These are phyloP conservation scores for Parnassius apollo DNA, from an alignment of 2,888 invertebrate genomes.

Conservation along the genomic window DNA sequence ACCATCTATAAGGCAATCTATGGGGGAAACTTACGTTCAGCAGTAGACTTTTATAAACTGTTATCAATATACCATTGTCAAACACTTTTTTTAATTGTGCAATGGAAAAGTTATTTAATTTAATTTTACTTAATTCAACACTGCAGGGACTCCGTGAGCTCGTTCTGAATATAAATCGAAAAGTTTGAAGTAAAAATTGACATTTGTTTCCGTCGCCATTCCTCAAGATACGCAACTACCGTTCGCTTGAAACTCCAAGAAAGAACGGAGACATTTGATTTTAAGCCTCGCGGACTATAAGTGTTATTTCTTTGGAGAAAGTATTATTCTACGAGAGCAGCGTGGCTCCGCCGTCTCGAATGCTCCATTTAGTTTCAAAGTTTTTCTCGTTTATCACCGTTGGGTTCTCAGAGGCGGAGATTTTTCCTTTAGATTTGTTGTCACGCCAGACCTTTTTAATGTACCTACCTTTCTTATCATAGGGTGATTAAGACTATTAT, in stretches of 20 bases:
- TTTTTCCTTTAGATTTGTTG: constrained; percentile 82
- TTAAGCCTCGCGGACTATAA: constrained; percentile 80
- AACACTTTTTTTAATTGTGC: neutral
- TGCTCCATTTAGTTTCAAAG: constrained; percentile 81
- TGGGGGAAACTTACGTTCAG: no score
- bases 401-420: constrained; percentile 79
- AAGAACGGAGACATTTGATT: constrained; percentile 77
- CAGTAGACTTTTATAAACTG: no score
- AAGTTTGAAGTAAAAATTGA: constrained; percentile 46
- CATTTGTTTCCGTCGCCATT: constrained; percentile 59
- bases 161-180: constrained; percentile 33
- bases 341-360: constrained; percentile 77
- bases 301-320: constrained; percentile 79
- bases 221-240: constrained; percentile 56
- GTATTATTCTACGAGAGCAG: constrained; percentile 79
- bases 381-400: constrained; percentile 82
- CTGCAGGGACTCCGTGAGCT: constrained; percentile 4
- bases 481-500: constrained; percentile 69
- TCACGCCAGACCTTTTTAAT: constrained; percentile 82
- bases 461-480: constrained; percentile 79
- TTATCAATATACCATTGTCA: no score
- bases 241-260: constrained; percentile 59
- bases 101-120: constrained; percentile 2
- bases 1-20: no score
- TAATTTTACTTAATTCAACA: constrained; percentile 1